Conservation (phyloP, 2,888 invertebrate species). For the Mimachlamys varia region DNA sequence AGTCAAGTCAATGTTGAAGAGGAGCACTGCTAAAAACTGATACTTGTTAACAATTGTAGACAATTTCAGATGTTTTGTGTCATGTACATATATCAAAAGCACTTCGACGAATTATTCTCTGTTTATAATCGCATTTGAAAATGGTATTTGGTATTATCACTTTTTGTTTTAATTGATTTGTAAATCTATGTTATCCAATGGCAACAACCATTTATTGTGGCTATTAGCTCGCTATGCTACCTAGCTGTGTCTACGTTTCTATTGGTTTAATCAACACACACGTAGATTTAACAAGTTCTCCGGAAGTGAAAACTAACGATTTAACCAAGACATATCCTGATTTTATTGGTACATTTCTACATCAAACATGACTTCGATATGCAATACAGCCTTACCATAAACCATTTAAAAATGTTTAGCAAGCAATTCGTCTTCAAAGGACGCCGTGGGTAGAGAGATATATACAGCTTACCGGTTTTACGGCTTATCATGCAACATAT, state of each 20-base stretch:
- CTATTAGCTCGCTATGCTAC: neutral
- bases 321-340: neutral
- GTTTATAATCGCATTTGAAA: neutral
- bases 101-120: neutral
- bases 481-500: constrained; percentile 4
- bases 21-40: neutral
- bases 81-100: neutral
- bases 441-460: neutral
- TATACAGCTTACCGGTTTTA: neutral
- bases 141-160: neutral
- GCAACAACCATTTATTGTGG: neutral
- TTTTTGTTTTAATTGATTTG: neutral
- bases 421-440: constrained; percentile 1
- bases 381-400: neutral
- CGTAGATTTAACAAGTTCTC: neutral
- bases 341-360: constrained; percentile 5
- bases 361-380: neutral
- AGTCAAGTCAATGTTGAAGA: neutral
- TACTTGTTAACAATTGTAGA: neutral
- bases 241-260: neutral
- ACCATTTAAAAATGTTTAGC: neutral
- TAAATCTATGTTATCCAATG: neutral
- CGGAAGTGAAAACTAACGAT: neutral
- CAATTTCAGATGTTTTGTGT: no score
- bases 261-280: neutral